Evolutionary conservation across 2,797 vertebrate genomes (phyloP).

Genomic region (Emydoidea blandingii): DNA sequence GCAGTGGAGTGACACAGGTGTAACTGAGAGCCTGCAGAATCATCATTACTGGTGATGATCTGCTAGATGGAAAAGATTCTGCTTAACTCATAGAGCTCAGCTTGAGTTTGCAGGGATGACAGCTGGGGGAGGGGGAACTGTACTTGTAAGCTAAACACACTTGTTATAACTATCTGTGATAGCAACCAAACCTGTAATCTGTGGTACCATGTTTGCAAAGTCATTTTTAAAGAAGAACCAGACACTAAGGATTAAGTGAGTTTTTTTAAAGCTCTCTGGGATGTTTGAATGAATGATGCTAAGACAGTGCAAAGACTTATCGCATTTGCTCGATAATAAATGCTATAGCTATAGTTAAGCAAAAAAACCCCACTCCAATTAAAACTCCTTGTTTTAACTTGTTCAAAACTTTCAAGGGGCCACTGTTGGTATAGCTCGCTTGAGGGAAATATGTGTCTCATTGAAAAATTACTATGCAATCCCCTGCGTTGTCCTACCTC

Average conservation of each 20-base stretch:
- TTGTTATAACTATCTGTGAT: background rate
- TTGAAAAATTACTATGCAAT: background rate
- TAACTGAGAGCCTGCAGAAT: background rate
- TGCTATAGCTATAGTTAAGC: background rate
- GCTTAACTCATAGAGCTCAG: background rate
- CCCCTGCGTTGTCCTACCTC: background rate
- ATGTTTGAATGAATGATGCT: background rate
- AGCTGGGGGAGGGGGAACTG: background rate
- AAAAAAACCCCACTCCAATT: background rate
- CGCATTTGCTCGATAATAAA: background rate
- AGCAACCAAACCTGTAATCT: background rate
- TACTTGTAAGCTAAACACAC: background rate
- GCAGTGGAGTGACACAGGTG: background rate
- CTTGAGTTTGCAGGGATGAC: background rate
- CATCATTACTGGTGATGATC: background rate
- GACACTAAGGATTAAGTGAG: background rate
- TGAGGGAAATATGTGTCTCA: background rate
- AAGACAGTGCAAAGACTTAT: background rate
- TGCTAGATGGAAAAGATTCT: background rate
- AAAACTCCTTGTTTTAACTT: background rate
- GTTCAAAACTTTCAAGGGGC: background rate
- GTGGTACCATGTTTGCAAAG: background rate
- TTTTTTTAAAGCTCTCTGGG: background rate
- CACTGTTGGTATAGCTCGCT: background rate
- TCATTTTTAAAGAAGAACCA: background rate